phyloP scores from a whole-genome alignment of 2,888 invertebrate species.

The Tipula lateralis region DNA sequence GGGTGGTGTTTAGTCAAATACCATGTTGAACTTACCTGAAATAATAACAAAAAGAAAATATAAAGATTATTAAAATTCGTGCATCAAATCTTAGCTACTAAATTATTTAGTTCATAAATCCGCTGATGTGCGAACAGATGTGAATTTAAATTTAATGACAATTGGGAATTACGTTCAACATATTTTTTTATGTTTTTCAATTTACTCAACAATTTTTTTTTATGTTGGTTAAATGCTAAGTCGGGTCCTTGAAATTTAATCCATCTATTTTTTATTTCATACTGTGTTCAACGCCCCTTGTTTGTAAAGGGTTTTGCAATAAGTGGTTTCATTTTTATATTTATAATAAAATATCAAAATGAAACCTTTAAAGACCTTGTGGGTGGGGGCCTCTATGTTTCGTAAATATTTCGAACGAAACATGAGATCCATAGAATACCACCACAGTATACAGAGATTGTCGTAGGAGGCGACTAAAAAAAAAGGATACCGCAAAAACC shows the following conservation, averaged over 20 bases:
- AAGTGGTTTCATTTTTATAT: no score
- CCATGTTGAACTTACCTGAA: background rate
- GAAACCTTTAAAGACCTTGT: no score
- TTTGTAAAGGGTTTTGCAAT: background rate
- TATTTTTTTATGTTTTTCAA: slow-evolving; percentile 8
- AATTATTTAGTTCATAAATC: slow-evolving; percentile 1
- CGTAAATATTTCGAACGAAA: no score
- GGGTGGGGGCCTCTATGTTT: no score
- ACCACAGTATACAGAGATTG: no score
- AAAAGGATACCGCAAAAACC: no score
- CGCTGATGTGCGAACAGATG: background rate
- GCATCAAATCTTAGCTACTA: background rate
- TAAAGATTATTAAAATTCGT: background rate
- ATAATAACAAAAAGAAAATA: background rate
- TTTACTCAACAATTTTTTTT: background rate
- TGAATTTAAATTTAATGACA: slow-evolving; percentile 19
- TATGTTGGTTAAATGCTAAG: background rate
- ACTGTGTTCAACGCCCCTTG: background rate
- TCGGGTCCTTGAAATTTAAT: background rate
- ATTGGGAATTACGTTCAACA: background rate
- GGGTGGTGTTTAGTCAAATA: background rate
- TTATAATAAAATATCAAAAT: no score
- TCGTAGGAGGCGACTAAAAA: no score
- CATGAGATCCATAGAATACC: no score
- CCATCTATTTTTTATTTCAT: background rate